Percentiles rank a stretch among this genome's conserved stretches.
phyloP scores from a whole-genome alignment of 2,113 vertebrate species.

The Pavo muticus region DNA sequence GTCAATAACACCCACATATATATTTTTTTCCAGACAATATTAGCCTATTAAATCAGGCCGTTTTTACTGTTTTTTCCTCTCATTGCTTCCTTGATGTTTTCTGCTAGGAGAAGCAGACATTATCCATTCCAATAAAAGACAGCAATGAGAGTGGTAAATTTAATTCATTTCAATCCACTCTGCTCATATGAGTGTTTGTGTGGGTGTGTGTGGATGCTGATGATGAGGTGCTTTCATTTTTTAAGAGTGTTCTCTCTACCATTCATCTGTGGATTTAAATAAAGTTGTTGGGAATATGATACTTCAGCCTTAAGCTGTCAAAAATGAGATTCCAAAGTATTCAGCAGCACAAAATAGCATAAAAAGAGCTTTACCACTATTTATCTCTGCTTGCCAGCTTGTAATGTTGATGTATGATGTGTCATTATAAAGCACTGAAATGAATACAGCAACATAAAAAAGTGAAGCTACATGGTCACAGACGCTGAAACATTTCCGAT shows the following conservation, averaged over 20 bases:
- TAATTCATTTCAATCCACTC: not conserved
- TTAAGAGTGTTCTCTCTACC: not conserved
- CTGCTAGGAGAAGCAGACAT: not conserved
- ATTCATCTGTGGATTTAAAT: slow-evolving; percentile 50
- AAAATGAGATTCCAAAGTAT: slow-evolving; percentile 43
- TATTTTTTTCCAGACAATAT: not conserved
- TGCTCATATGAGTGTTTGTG: not conserved
- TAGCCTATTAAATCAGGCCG: not conserved
- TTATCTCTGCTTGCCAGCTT: slow-evolving; percentile 24
- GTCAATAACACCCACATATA: not conserved
- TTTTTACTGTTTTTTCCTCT: not conserved
- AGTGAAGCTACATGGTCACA: not conserved
- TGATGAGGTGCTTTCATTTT: not conserved
- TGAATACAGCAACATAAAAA: slow-evolving; percentile 44
- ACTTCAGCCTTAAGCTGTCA: slow-evolving; percentile 12
- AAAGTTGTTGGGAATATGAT: not conserved
- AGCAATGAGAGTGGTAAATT: not conserved
- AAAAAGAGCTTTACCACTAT: slow-evolving; percentile 9
- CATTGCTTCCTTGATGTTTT: not conserved
- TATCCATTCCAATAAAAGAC: not conserved
- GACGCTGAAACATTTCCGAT: not conserved
- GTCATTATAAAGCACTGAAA: slow-evolving; percentile 14
- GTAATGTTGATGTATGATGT: slow-evolving; percentile 33
- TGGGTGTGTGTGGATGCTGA: not conserved
- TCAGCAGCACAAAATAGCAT: slow-evolving; percentile 16